Conservation (phyloP, 2,888 invertebrate genomes). For the Cheiracanthium punctorium region DNA sequence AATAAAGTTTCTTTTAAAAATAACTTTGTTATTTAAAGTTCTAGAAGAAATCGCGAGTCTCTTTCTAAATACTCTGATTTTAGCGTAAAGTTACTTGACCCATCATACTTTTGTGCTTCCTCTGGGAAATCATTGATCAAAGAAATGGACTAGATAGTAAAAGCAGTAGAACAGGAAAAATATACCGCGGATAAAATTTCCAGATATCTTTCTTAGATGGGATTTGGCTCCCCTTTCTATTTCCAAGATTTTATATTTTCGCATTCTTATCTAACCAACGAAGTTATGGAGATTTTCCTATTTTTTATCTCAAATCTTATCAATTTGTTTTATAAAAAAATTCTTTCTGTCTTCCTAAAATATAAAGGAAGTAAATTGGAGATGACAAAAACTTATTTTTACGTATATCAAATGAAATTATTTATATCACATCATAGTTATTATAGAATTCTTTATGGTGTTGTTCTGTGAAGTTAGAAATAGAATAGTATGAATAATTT, state of each 20-base stretch:
- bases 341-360: no score
- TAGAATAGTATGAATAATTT: no score
- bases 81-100: not conserved
- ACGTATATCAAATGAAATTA: no score
- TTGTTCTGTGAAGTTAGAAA: no score
- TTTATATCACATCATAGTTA: no score
- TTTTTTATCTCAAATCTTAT: not conserved
- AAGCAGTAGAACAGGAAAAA: not conserved
- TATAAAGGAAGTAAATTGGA: no score
- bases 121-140: not conserved
- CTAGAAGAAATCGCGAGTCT: not conserved
- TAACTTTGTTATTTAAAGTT: no score
- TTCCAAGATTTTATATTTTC: not conserved
- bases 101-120: not conserved
- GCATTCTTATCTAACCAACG: not conserved
- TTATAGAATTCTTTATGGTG: no score
- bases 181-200: not conserved
- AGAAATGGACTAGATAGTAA: not conserved
- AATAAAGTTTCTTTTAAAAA: no score
- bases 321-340: no score
- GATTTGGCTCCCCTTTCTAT: not conserved
- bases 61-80: not conserved
- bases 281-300: not conserved
- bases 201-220: not conserved
- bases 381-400: no score